Percentiles rank a stretch among this genome's conserved stretches.
Evolutionary conservation across 1,140 invertebrate species (phyloP).

Genomic region (Cepaea nemoralis): DNA sequence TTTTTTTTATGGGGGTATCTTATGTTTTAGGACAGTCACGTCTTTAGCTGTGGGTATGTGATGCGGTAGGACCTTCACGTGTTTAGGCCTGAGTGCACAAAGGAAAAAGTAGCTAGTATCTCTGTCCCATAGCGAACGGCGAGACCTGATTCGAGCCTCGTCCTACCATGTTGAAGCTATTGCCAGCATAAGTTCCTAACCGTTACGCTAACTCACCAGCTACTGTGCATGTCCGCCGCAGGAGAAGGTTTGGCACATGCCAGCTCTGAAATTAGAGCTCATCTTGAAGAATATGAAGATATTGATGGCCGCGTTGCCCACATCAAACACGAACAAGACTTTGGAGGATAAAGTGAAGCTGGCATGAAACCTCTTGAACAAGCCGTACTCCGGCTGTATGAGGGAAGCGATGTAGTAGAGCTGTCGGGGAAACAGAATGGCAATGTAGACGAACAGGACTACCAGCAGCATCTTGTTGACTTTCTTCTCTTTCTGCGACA

Average conservation of each 20-base stretch:
- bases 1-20: too few relatives aligned
- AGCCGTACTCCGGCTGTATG: background rate
- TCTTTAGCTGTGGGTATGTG: too few relatives aligned
- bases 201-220: too few relatives aligned
- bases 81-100: too few relatives aligned
- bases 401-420: background rate
- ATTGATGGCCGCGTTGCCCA: constrained; percentile 1
- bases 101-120: too few relatives aligned
- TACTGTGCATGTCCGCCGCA: too few relatives aligned
- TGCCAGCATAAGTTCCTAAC: too few relatives aligned
- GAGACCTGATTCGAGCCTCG: too few relatives aligned
- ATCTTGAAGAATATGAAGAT: background rate
- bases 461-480: background rate
- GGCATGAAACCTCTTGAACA: background rate
- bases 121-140: too few relatives aligned
- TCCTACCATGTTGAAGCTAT: too few relatives aligned
- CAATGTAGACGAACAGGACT: background rate
- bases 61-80: too few relatives aligned
- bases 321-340: background rate
- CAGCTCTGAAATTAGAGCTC: background rate
- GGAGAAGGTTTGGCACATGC: background rate
- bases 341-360: background rate
- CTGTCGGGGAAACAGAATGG: background rate
- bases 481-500: constrained; percentile 7
- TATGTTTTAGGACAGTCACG: too few relatives aligned